A percentile compares a stretch with the other conserved stretches of the same genome.
Evolutionary conservation across 2,888 invertebrate genomes (phyloP).

Genomic region (Prenolepis imparis): DNA sequence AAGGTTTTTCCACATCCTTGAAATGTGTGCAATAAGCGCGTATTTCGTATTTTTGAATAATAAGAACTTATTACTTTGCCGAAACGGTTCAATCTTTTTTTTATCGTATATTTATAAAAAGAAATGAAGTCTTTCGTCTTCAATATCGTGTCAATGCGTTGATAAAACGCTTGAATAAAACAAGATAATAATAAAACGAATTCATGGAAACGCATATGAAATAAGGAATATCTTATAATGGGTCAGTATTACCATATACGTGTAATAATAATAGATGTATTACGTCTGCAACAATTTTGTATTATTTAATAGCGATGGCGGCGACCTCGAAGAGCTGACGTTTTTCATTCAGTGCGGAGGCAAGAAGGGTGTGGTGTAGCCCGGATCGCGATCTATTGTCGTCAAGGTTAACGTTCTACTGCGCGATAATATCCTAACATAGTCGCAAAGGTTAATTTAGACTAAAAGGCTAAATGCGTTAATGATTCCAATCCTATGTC

Average conservation of each 20-base stretch:
- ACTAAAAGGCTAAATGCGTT: slow-evolving; percentile 50
- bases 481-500: slow-evolving; percentile 40
- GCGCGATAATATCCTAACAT: slow-evolving; percentile 57
- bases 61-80: slow-evolving; percentile 10
- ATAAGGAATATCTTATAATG: background rate
- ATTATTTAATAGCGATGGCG: slow-evolving; percentile 17
- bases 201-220: background rate
- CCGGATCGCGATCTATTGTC: slow-evolving; percentile 60
- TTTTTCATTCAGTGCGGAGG: slow-evolving; percentile 50
- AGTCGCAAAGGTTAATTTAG: slow-evolving; percentile 54
- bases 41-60: background rate
- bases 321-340: slow-evolving; percentile 50
- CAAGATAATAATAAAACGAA: slow-evolving; percentile 3
- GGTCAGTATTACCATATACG: background rate
- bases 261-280: slow-evolving; percentile 15
- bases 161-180: background rate
- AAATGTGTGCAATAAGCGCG: background rate
- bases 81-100: background rate
- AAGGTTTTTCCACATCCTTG: background rate
- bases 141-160: background rate
- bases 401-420: slow-evolving; percentile 65
- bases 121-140: background rate
- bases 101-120: slow-evolving; percentile 10
- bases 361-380: slow-evolving; percentile 59
- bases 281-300: slow-evolving; percentile 8